phyloP scores from a whole-genome alignment of 2,797 vertebrate genomes.

The Fratercula arctica region DNA sequence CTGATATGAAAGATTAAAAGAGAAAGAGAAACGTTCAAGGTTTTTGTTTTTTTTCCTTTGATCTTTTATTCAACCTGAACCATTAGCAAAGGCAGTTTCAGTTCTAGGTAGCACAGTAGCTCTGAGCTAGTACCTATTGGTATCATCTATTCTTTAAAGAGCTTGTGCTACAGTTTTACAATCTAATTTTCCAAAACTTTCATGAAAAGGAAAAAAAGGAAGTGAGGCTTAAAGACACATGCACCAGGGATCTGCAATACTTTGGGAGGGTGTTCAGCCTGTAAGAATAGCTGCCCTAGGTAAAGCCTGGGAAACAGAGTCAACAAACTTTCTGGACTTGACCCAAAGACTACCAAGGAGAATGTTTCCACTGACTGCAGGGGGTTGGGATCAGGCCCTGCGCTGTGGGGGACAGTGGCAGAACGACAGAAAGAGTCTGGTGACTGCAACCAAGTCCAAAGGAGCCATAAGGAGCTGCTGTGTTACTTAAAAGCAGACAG shows the following conservation, averaged over 20 bases:
- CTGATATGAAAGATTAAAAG: conserved; percentile 1
- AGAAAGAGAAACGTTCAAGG: neutral
- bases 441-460: neutral
- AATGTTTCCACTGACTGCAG: neutral
- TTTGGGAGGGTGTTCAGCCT: neutral
- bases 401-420: neutral
- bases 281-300: neutral
- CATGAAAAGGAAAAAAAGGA: neutral
- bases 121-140: neutral
- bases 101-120: neutral
- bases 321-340: neutral
- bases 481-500: neutral
- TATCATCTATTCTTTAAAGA: neutral
- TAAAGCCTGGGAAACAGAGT: neutral
- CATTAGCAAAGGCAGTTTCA: neutral
- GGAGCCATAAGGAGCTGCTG: neutral
- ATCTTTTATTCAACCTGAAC: conserved; percentile 1
- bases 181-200: neutral
- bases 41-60: neutral
- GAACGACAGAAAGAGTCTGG: neutral
- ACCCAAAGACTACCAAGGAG: neutral
- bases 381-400: neutral
- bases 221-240: neutral
- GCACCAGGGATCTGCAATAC: neutral
- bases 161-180: neutral